Conservation (phyloP, 2,113 vertebrate species). For the Polypterus senegalus region DNA sequence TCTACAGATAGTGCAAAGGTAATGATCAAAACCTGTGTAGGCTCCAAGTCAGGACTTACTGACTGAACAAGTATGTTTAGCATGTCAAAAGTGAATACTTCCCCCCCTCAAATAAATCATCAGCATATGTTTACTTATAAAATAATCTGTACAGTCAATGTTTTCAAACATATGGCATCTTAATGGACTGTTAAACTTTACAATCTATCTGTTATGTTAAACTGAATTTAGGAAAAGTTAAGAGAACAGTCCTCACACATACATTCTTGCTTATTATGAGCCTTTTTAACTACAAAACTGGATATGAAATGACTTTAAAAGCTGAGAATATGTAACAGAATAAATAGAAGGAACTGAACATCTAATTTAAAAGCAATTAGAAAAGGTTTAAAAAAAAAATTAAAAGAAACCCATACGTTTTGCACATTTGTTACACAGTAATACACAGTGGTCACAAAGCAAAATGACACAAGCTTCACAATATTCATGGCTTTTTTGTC, state of each 20-base stretch:
- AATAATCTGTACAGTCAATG: too few species aligned
- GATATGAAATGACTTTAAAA: not conserved
- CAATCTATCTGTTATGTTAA: too few species aligned
- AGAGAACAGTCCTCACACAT: not conserved
- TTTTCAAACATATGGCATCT: too few species aligned
- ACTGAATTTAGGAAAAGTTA: too few species aligned
- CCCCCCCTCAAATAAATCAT: too few species aligned
- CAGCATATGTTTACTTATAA: too few species aligned
- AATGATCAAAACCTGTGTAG: too few species aligned
- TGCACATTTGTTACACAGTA: constrained; percentile 80
- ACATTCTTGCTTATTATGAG: not conserved
- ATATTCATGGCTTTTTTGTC: constrained; percentile 89
- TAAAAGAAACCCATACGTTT: constrained; percentile 64
- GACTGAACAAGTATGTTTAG: too few species aligned
- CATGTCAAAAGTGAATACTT: too few species aligned
- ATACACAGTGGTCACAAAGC: constrained; percentile 88
- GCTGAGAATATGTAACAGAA: not conserved
- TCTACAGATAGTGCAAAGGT: too few species aligned
- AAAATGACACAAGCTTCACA: constrained; percentile 88
- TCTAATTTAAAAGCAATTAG: not conserved
- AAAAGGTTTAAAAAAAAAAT: constrained; percentile 21
- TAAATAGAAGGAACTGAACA: not conserved
- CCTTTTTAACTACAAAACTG: not conserved
- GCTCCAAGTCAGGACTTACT: too few species aligned
- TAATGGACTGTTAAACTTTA: too few species aligned